Base-by-base conservation (phyloP, 1,140 invertebrate genomes). In the Mycetomoellerius zeteki region DNA sequence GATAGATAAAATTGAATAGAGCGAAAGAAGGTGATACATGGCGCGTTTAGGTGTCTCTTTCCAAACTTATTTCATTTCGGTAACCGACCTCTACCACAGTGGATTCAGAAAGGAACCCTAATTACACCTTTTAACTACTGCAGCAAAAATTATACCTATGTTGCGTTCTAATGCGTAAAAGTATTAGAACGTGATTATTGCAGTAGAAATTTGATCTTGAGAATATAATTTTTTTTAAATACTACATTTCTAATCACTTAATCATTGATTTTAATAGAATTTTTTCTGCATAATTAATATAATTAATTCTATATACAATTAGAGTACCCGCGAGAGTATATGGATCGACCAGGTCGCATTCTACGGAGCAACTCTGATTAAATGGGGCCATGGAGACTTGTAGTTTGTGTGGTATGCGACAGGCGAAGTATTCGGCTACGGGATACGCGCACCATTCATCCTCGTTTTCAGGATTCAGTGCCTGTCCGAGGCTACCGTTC, bases 341-440 rank as follows among this genome's bases (percentile, higher is more conserved):
- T 0, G 97, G 97, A 93, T 97, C 95, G 12, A 96, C 94, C 10
- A 98, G 95, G 88, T 96, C 96, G 88, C 97, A 98, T 81, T 97
- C 95, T 58, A 98, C 96, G 4, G 95, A 95, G 86, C 96, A 96
- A 33, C 88, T 94, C 72, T 95, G 93, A 85, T 95, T 95, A 30
- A 93, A 90, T 84, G 95, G 82, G 58, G 87, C 76, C 89, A 94
- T 89, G 91, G 8, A 43, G 10, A 7, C 94, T 95, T 93, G 93
- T 89, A 94, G 64, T 91, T 94, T 89, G 0, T 87, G 47, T 2
- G 96, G 96, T 73, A 97, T 96, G 10, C 96, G 93, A 88, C 96
- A 97, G 71, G 95, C 93, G 86, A 97, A 96, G 30, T 94, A 90
- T 27, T 96, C 96, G 77, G 95, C 91, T 60, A 97, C 85, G 0